Percentiles rank a stretch among this genome's conserved stretches.
These are phyloP conservation scores for Ataeniobius toweri DNA, from an alignment of 2,797 vertebrate genomes.

Conservation along the genomic window DNA sequence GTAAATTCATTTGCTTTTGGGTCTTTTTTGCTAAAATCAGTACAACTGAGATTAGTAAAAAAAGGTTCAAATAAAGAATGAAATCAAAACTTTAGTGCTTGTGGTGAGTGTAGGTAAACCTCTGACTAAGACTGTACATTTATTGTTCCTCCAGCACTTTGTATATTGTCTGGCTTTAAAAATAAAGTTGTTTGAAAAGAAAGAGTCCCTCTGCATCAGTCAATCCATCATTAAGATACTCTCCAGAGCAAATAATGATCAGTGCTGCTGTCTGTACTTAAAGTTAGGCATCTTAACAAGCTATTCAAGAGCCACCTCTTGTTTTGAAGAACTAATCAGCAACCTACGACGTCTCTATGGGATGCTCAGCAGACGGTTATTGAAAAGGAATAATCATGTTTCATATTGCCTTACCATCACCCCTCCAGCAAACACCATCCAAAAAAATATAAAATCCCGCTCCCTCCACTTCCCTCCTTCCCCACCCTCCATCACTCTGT, in stretches of 20 bases:
- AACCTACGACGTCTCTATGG: conserved; percentile 42
- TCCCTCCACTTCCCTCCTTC: conserved; percentile 7
- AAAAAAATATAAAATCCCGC: conserved; percentile 41
- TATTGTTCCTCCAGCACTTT: conserved; percentile 70
- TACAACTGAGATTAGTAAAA: neutral
- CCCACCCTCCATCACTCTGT: conserved; percentile 43
- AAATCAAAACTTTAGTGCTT: neutral
- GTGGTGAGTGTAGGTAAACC: neutral
- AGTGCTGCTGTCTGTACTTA: conserved; percentile 32
- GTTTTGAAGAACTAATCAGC: conserved; percentile 62
- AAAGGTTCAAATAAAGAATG: neutral
- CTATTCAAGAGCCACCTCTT: conserved; percentile 53
- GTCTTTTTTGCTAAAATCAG: neutral
- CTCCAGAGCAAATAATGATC: conserved; percentile 43
- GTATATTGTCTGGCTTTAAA: conserved; percentile 67
- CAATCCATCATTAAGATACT: conserved; percentile 36
- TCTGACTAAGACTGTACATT: conserved; percentile 19
- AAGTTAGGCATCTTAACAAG: conserved; percentile 62
- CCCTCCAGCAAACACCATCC: conserved; percentile 51
- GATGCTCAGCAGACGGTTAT: conserved; percentile 57
- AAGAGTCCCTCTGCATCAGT: conserved; percentile 42
- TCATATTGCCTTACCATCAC: conserved; percentile 54
- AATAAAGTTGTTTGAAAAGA: conserved; percentile 48
- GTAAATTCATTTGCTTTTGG: too few species aligned
- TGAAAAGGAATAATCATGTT: conserved; percentile 74